phyloP scores from a whole-genome alignment of 1,140 invertebrate genomes.

The Battus philenor region DNA sequence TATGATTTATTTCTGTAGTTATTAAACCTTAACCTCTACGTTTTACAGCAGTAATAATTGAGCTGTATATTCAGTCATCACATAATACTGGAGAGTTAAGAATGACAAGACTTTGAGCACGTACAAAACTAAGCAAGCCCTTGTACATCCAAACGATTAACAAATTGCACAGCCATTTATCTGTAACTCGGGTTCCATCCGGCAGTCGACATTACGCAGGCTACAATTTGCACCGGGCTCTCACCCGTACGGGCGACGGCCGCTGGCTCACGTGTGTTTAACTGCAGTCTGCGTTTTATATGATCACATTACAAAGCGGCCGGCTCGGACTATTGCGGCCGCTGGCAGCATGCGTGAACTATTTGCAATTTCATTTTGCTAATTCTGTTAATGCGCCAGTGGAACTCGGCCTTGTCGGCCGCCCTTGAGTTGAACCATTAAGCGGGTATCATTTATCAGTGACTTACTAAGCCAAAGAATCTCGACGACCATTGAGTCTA shows the following conservation, averaged over 20 bases:
- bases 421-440: too few species aligned
- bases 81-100: too few species aligned
- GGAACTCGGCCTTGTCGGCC: too few species aligned
- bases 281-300: conserved; percentile 48
- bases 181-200: conserved; percentile 36
- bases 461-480: too few species aligned
- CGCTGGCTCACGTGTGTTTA: conserved; percentile 46
- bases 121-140: conserved; percentile 18
- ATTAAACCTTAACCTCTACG: too few species aligned
- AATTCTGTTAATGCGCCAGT: too few species aligned
- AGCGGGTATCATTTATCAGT: too few species aligned
- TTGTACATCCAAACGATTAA: conserved; percentile 24
- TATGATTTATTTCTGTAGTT: too few species aligned
- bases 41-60: too few species aligned
- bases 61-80: neutral
- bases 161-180: conserved; percentile 39
- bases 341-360: conserved; percentile 4
- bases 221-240: conserved; percentile 52
- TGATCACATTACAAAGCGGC: conserved; percentile 27
- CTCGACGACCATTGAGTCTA: too few species aligned
- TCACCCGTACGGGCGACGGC: conserved; percentile 30
- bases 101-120: neutral
- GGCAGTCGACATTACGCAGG: conserved; percentile 10
- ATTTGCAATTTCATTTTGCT: conserved; percentile 6
- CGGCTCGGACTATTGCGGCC: conserved; percentile 6